These are phyloP conservation scores for Kryptopterus vitreolus DNA, from an alignment of 2,797 vertebrate genomes.

Conservation along the genomic window DNA sequence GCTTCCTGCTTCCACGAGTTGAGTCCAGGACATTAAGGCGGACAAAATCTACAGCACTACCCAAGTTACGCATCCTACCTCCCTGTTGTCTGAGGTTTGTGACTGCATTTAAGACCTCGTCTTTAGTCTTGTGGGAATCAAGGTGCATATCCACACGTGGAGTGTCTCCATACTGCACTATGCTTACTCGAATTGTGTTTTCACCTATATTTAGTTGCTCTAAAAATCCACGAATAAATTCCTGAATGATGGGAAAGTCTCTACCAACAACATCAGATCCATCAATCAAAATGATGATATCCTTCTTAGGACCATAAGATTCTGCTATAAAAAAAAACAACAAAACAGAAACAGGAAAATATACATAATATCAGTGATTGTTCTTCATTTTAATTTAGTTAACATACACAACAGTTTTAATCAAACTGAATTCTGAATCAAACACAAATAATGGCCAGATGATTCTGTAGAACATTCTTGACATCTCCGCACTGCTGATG, in stretches of 20 bases:
- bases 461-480: too few species aligned
- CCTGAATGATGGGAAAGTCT: slow-evolving; percentile 83
- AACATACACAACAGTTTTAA: too few species aligned
- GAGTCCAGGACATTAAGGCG: slow-evolving; percentile 76
- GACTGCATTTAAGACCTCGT: slow-evolving; percentile 76
- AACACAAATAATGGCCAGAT: too few species aligned
- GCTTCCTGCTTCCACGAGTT: slow-evolving; percentile 69
- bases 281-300: slow-evolving; percentile 92
- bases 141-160: slow-evolving; percentile 82
- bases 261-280: slow-evolving; percentile 83
- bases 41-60: slow-evolving; percentile 83
- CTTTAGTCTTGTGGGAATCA: slow-evolving; percentile 81
- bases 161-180: slow-evolving; percentile 87
- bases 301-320: slow-evolving; percentile 75
- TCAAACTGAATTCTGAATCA: too few species aligned
- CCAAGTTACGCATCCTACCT: slow-evolving; percentile 84
- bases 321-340: slow-evolving; percentile 60
- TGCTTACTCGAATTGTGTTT: slow-evolving; percentile 80
- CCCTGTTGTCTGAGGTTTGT: slow-evolving; percentile 74
- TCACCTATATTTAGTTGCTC: slow-evolving; percentile 84
- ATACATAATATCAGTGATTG: slow-evolving; percentile 5
- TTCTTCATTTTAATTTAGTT: too few species aligned
- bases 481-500: too few species aligned
- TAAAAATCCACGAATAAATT: slow-evolving; percentile 83
- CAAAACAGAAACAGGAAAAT: background rate